Base-by-base conservation (phyloP, 2,888 invertebrate genomes). In the Eupithecia centaureata region DNA sequence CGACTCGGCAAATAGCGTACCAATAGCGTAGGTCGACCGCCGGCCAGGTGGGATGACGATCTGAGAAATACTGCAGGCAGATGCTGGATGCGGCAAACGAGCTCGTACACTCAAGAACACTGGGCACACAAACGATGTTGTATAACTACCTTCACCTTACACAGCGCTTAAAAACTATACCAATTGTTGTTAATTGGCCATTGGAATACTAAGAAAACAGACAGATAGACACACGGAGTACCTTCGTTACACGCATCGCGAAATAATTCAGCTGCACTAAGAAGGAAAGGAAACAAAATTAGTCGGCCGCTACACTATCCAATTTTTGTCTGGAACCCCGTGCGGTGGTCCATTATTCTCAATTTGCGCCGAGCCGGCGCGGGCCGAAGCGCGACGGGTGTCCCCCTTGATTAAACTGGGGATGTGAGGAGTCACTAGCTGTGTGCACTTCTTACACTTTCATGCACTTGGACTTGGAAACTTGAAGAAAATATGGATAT, bases 351-450 rank as follows among this genome's bases (percentile, higher is more conserved):
- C 91, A 92, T 92, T 92, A 92, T 89, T 93, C 90, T 92, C 90
- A 92, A 92, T 93, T 92, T 92, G 88, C 86, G 83, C 86, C 87
- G 47, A 85, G 86, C 18, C 86, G 87, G 83, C 87, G 86, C 78
- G 77, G 81, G 81, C 75, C 77, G 79, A 82, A 83, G 80, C 92
- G 79, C 92, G 85, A 89, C 91, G 91, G 93, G 92, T 91, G 91
- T 92, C 89, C 89, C 88, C 90, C 91, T 92, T 92, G 92, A 93
- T 93, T 93, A 92, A 93, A 92, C 89, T 80, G 79, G 84, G 85
- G 84, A 86, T 85, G 85, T 88, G 85, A 86, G 87, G 88, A 89
- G 88, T 87, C 86, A 89, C 89, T 89, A 90, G 90, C 90, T 90
- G 89, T 90, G 89, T 89, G 86, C 86, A 66, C 57, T 54, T 42